Conservation (phyloP, 2,113 vertebrate genomes). For the Onychostoma macrolepis region DNA sequence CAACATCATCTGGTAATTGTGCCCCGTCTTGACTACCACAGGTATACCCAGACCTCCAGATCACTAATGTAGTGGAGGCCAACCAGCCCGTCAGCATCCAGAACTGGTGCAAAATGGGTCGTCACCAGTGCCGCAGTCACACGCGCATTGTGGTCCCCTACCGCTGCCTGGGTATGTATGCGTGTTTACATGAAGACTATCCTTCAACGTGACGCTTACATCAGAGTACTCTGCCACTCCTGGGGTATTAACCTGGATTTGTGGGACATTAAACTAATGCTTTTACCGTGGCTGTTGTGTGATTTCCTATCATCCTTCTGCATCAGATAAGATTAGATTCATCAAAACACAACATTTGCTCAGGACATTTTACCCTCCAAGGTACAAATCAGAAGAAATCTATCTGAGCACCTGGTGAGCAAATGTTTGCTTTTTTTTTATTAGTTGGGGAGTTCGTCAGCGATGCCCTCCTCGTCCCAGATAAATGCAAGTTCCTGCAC, state of each 20-base stretch:
- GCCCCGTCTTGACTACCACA: conserved; percentile 56
- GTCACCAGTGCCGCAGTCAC: conserved; percentile 89
- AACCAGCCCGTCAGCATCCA: conserved; percentile 94
- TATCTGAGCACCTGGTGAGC: neutral
- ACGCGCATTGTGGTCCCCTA: conserved; percentile 95
- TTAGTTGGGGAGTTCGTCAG: conserved; percentile 97
- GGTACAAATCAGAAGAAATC: neutral
- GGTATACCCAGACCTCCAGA: conserved; percentile 96
- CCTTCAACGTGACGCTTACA: neutral
- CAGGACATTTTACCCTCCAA: neutral
- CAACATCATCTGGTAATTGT: neutral
- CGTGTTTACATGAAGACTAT: neutral
- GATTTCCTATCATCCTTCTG: conserved; percentile 29
- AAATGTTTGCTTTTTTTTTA: conserved; percentile 54
- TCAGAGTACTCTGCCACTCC: conserved; percentile 1
- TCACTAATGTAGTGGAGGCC: conserved; percentile 97
- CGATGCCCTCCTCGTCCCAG: conserved; percentile 94
- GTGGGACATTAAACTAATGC: conserved; percentile 37
- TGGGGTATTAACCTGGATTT: conserved; percentile 47
- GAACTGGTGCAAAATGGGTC: conserved; percentile 94
- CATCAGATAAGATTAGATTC: conserved; percentile 13
- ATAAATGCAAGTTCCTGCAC: conserved; percentile 97
- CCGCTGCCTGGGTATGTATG: conserved; percentile 89
- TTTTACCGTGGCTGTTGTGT: conserved; percentile 23
- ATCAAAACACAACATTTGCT: neutral